A percentile compares a stretch with the other conserved stretches of the same genome.
phyloP scores from a whole-genome alignment of 2,797 vertebrate species.

The Siniperca scherzeri region DNA sequence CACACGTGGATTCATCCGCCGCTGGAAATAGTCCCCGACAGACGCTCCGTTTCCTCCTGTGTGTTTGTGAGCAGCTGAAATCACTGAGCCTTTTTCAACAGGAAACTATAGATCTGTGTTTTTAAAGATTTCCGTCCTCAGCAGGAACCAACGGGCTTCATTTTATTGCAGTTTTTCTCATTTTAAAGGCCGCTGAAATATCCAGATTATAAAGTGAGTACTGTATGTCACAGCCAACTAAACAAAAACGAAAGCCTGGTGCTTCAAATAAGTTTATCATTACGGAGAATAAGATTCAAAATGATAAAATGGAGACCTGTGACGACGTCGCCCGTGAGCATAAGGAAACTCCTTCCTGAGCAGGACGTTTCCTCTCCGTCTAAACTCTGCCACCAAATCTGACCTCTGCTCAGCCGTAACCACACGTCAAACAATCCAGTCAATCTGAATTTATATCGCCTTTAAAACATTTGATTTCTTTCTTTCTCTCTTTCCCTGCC shows the following conservation, averaged over 20 bases:
- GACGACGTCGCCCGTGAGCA: background rate
- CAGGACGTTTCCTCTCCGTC: background rate
- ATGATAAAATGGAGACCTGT: too few relatives aligned
- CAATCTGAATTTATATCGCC: conserved; percentile 28
- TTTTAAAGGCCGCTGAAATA: background rate
- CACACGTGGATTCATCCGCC: too few relatives aligned
- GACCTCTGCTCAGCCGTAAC: conserved; percentile 12
- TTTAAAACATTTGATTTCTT: conserved; percentile 4
- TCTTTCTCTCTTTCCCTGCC: background rate
- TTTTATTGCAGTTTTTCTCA: background rate
- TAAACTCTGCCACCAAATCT: background rate
- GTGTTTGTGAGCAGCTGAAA: too few relatives aligned
- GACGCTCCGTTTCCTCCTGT: too few relatives aligned
- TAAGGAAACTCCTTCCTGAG: background rate
- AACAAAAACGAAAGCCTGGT: background rate
- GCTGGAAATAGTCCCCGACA: too few relatives aligned
- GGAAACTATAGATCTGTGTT: too few relatives aligned
- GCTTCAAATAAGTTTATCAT: too few relatives aligned
- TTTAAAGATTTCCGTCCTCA: too few relatives aligned
- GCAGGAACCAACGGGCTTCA: background rate
- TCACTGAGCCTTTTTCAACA: too few relatives aligned
- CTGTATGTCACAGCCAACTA: background rate
- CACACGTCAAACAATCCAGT: background rate
- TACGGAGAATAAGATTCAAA: background rate
- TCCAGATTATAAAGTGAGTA: background rate